A percentile compares a stretch with the other conserved stretches of the same genome.
These are phyloP conservation scores for Cremastinae sp. DNA, from an alignment of 2,888 invertebrate species.

Conservation along the genomic window DNA sequence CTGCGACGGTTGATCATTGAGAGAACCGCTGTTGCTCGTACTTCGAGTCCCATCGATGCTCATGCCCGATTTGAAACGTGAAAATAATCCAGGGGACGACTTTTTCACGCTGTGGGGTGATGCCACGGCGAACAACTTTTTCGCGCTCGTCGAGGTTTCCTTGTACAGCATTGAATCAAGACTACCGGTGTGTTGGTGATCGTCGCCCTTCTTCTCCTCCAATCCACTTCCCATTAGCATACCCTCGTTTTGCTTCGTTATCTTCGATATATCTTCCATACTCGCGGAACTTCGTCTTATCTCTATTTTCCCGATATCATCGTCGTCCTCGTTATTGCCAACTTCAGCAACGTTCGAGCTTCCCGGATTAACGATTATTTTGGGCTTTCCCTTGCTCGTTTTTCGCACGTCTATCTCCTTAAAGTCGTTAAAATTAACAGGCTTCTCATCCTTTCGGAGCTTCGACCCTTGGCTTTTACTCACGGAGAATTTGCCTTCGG, in stretches of 20 bases:
- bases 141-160: constrained; percentile 68
- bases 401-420: constrained; percentile 71
- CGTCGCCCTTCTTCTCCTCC: constrained; percentile 73
- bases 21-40: constrained; percentile 76
- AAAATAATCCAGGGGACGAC: constrained; percentile 74
- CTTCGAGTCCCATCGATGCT: constrained; percentile 76
- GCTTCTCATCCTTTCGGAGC: constrained; percentile 59
- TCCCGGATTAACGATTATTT: constrained; percentile 73
- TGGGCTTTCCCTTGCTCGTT: constrained; percentile 66
- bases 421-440: constrained; percentile 69
- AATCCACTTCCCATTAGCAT: constrained; percentile 69
- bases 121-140: constrained; percentile 64
- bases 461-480: constrained; percentile 53
- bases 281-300: constrained; percentile 78
- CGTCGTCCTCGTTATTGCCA: constrained; percentile 60
- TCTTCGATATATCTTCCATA: constrained; percentile 79
- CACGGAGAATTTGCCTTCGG: constrained; percentile 71
- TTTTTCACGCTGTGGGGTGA: constrained; percentile 74
- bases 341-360: constrained; percentile 66
- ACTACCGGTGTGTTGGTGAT: constrained; percentile 75
- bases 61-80: constrained; percentile 77
- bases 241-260: constrained; percentile 75
- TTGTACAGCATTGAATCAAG: constrained; percentile 78
- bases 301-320: constrained; percentile 73
- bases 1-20: constrained; percentile 72